Evolutionary conservation across 2,888 invertebrate species (phyloP).

Genomic region (Monopis laevigella): DNA sequence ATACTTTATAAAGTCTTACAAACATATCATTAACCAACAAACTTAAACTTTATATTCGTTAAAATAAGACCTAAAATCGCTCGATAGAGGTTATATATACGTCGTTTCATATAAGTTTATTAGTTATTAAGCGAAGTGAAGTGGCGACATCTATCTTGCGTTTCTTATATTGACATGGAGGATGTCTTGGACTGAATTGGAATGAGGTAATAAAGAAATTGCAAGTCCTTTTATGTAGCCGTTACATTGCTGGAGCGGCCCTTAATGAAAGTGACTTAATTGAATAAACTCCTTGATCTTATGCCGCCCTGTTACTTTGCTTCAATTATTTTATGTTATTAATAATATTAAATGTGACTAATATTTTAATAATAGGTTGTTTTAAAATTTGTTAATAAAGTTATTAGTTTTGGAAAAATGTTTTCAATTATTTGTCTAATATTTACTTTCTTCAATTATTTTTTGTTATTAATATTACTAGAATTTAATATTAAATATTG

Average conservation of each 20-base stretch:
- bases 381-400: too few species aligned
- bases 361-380: too few species aligned
- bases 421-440: too few species aligned
- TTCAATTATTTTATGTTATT: too few species aligned
- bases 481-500: too few species aligned
- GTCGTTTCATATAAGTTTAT: conserved; percentile 26
- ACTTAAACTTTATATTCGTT: too few species aligned
- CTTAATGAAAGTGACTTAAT: conserved; percentile 39
- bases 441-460: too few species aligned
- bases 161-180: conserved; percentile 45
- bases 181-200: conserved; percentile 26
- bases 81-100: conserved; percentile 8
- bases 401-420: too few species aligned
- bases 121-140: conserved; percentile 33
- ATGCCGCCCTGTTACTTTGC: conserved; percentile 1
- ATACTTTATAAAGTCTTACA: not conserved
- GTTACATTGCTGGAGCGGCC: conserved; percentile 30
- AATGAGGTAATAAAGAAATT: conserved; percentile 53
- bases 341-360: too few species aligned
- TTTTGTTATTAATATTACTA: too few species aligned
- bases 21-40: too few species aligned
- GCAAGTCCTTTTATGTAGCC: conserved; percentile 35
- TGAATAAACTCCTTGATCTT: conserved; percentile 32
- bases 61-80: not conserved
- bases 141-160: conserved; percentile 45